Conservation (phyloP, 2,797 vertebrate genomes). For the Clarias pachynema region DNA sequence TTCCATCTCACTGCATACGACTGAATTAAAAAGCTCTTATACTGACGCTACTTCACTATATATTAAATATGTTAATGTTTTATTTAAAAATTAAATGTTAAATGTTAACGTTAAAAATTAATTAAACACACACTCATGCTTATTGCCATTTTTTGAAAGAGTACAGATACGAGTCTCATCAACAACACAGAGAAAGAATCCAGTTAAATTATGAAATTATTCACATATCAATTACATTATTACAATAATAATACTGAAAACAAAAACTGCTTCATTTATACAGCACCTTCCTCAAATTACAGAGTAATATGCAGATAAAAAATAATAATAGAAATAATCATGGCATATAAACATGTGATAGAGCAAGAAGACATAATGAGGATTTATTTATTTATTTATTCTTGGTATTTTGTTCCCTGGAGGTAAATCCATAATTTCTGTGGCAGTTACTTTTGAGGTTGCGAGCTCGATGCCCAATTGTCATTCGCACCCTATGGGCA, state of each 20-base stretch:
- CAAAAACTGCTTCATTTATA: neutral
- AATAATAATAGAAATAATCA: neutral
- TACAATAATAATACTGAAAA: neutral
- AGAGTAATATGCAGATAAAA: neutral
- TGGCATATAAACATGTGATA: neutral
- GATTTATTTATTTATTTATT: too few relatives aligned
- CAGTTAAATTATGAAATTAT: neutral
- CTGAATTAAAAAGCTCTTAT: conserved; percentile 42
- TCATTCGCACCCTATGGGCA: too few relatives aligned
- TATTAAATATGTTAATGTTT: neutral
- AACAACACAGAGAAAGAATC: neutral
- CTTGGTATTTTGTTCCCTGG: too few relatives aligned
- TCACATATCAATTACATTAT: too few relatives aligned
- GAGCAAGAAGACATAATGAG: neutral
- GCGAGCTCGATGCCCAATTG: too few relatives aligned
- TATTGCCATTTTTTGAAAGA: neutral
- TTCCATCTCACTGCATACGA: conserved; percentile 38
- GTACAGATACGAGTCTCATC: neutral
- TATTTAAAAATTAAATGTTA: neutral
- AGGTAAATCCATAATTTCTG: too few relatives aligned
- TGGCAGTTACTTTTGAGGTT: too few relatives aligned
- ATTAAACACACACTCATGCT: conserved; percentile 6
- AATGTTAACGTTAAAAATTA: too few relatives aligned
- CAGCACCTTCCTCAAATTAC: neutral
- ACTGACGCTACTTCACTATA: neutral